phyloP scores from a whole-genome alignment of 1,140 invertebrate species.

The Brachionus angularis region DNA sequence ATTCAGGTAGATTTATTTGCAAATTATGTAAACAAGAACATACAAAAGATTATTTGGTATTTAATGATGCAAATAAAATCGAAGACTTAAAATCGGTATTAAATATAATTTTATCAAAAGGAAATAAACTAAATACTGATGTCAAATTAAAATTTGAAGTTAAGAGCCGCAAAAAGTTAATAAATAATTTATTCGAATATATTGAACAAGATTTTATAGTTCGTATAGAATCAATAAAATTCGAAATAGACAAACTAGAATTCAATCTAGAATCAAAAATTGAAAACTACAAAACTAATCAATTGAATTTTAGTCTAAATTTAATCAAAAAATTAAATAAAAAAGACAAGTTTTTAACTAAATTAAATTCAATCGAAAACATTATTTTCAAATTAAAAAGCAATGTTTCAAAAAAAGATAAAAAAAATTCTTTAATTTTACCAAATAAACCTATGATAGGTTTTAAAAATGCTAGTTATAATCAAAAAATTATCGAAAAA shows the following conservation, averaged over 20 bases:
- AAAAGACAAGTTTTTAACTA: slow-evolving; percentile 20
- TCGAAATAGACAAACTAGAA: not conserved
- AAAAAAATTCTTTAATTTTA: not conserved
- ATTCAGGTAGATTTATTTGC: slow-evolving; percentile 31
- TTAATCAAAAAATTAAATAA: slow-evolving; percentile 2
- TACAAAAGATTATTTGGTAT: not conserved
- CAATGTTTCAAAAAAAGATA: too few species aligned
- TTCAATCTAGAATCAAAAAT: not conserved
- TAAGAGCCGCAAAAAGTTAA: not conserved
- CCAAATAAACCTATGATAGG: not conserved
- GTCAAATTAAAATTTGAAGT: not conserved
- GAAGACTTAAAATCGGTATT: not conserved
- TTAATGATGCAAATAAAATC: not conserved
- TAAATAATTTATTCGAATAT: not conserved
- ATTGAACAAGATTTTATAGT: not conserved
- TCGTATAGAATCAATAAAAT: not conserved
- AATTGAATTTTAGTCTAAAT: not conserved
- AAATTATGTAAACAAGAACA: not conserved
- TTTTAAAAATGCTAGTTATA: not conserved
- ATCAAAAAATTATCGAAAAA: not conserved
- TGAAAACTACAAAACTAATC: not conserved
- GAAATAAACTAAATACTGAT: not conserved
- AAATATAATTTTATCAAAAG: not conserved
- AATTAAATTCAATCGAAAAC: not conserved
- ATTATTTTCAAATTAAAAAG: too few species aligned